Evolutionary conservation across 2,113 vertebrate species (phyloP), one percentile per base, ranked within the genome.

Genomic region (Chiloscyllium plagiosum): DNA sequence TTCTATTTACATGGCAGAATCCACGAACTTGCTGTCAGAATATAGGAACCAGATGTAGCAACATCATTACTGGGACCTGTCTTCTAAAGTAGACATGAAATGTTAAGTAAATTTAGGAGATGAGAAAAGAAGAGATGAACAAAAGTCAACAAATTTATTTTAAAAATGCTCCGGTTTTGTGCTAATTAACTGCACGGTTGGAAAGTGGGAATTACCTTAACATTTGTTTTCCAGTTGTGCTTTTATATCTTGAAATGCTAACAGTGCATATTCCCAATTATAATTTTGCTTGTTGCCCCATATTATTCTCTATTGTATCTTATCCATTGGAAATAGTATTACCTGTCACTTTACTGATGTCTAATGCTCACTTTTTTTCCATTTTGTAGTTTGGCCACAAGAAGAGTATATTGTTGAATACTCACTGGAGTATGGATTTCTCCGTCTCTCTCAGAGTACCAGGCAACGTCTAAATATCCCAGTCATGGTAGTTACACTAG

Each of bases 361-460:
- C 52, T 92, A 61, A 90, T 90, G 87, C 29, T 92, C 15, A 65
- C 19, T 76, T 42, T 37, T 93, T 7, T 10, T 37, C 42, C 47
- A 2, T 94, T 80, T 83, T 29, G 0, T 97, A 99, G 99, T 98
- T 78, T 99, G 99, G 99, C 98, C 98, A 0, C 99, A 99, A 97
- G 99, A 99, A 1, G 99, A 99, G 96, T 99, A 99, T 97, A 99
- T 99, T 0, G 99, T 99, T 97, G 99, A 99, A 96, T 99, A 99
- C 96, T 99, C 99, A 0, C 96, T 99, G 97, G 99, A 99, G 96
- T 99, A 99, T 0, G 99, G 99, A 20, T 99, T 99, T 96, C 97
- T 99, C 95, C 98, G 99, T n/a, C 97, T 99, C 87, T 99, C 99
- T 0, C 99, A 99, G 97, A 98, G 97, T 98, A 99, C 99, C 0